Percentiles rank a stretch among this genome's conserved stretches.
These are phyloP conservation scores for Andricus curvator DNA, from an alignment of 2,888 invertebrate species.

Conservation along the genomic window DNA sequence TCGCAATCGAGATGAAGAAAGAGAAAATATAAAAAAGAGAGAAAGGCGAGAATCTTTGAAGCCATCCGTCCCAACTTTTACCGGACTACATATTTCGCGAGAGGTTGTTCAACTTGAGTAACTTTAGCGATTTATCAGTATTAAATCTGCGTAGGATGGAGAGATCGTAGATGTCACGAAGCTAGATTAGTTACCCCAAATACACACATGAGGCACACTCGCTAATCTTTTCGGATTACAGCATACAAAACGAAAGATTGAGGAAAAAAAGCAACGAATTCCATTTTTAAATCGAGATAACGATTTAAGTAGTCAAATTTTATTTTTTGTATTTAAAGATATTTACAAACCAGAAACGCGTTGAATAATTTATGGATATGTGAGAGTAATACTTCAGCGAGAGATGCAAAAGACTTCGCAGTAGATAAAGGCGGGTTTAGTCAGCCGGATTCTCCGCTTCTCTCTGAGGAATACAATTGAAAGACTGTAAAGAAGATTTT, in stretches of 20 bases:
- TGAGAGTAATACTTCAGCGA: not conserved
- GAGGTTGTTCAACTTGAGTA: constrained; percentile 26
- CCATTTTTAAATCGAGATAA: not conserved
- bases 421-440: not conserved
- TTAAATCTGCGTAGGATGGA: constrained; percentile 26
- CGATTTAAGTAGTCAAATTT: not conserved
- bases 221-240: constrained; percentile 6
- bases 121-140: constrained; percentile 17
- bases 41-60: constrained; percentile 30
- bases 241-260: not conserved
- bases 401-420: not conserved
- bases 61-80: constrained; percentile 21
- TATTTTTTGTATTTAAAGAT: not conserved
- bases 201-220: not conserved
- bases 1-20: constrained; percentile 15
- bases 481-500: too few species aligned
- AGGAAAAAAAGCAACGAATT: not conserved
- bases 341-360: not conserved
- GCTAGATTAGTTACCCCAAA: constrained; percentile 23
- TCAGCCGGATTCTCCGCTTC: not conserved
- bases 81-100: constrained; percentile 21
- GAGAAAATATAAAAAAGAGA: constrained; percentile 44
- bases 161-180: constrained; percentile 21
- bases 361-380: not conserved
- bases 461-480: not conserved